phyloP scores from a whole-genome alignment of 2,113 vertebrate species.

The Atrichornis clamosus region DNA sequence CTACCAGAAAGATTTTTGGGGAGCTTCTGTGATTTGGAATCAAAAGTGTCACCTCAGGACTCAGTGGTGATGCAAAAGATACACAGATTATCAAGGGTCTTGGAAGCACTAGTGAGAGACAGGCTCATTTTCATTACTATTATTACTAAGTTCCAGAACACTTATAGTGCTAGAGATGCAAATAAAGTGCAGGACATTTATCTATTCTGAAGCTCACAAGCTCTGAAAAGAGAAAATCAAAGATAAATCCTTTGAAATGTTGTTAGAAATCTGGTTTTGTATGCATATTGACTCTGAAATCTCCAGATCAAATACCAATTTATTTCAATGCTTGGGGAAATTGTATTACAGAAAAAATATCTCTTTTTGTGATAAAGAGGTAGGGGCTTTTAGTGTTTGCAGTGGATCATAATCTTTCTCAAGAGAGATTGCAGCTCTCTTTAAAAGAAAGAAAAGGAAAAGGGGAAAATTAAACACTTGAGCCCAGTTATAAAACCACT shows the following conservation, averaged over 20 bases:
- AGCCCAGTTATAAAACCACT: not conserved
- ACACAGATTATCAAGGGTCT: not conserved
- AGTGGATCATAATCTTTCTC: not conserved
- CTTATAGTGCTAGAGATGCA: not conserved
- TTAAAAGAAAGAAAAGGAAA: not conserved
- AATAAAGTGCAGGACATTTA: not conserved
- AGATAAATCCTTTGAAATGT: not conserved
- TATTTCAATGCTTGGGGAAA: not conserved
- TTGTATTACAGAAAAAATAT: not conserved
- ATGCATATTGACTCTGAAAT: not conserved
- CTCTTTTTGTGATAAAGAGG: not conserved
- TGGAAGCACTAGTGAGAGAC: not conserved
- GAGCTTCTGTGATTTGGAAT: not conserved
- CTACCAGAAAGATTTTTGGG: not conserved
- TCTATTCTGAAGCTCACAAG: not conserved
- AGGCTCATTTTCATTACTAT: not conserved
- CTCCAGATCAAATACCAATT: not conserved
- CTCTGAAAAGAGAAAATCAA: not conserved
- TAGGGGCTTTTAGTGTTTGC: not conserved
- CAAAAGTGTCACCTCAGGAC: not conserved
- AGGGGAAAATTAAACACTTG: not conserved
- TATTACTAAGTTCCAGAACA: not conserved
- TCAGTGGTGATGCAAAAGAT: not conserved
- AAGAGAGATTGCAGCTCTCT: not conserved
- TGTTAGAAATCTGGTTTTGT: not conserved